A percentile compares a stretch with the other conserved stretches of the same genome.
Evolutionary conservation across 2,888 invertebrate genomes (phyloP).

Genomic region (Lutraria lutraria): DNA sequence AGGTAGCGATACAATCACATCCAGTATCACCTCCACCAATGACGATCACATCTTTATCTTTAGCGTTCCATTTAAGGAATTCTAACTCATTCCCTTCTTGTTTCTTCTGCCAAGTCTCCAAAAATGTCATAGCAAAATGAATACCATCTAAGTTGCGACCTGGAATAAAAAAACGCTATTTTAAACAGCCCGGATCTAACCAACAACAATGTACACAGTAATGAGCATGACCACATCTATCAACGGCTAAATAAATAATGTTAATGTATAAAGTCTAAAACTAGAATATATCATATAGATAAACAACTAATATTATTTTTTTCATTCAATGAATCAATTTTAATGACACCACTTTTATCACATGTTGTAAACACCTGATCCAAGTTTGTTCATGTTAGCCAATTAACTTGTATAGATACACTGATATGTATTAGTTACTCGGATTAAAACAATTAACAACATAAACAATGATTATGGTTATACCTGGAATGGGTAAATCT

Average conservation of each 20-base stretch:
- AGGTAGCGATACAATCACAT: slow-evolving; percentile 99
- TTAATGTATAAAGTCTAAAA: too few relatives aligned
- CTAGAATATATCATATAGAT: neutral
- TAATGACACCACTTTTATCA: too few relatives aligned
- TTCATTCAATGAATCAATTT: neutral
- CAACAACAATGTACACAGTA: neutral
- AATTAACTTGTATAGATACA: too few relatives aligned
- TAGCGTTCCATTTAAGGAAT: slow-evolving; percentile 91
- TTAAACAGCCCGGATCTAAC: neutral
- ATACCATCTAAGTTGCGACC: slow-evolving; percentile 96
- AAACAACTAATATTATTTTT: neutral
- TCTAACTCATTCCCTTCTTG: slow-evolving; percentile 91
- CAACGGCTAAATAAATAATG: too few relatives aligned
- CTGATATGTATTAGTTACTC: too few relatives aligned
- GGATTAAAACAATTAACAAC: too few relatives aligned
- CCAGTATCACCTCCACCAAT: slow-evolving; percentile 96
- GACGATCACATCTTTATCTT: slow-evolving; percentile 97
- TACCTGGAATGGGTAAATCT: slow-evolving; percentile 90
- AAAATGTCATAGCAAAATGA: slow-evolving; percentile 98
- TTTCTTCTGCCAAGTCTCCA: slow-evolving; percentile 98
- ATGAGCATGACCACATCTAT: too few relatives aligned
- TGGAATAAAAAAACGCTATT: slow-evolving; percentile 81
- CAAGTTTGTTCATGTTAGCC: too few relatives aligned
- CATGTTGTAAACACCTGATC: too few relatives aligned
- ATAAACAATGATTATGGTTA: neutral